These are phyloP conservation scores for Margaritifera margaritifera DNA, from an alignment of 2,888 invertebrate species.

Conservation along the genomic window DNA sequence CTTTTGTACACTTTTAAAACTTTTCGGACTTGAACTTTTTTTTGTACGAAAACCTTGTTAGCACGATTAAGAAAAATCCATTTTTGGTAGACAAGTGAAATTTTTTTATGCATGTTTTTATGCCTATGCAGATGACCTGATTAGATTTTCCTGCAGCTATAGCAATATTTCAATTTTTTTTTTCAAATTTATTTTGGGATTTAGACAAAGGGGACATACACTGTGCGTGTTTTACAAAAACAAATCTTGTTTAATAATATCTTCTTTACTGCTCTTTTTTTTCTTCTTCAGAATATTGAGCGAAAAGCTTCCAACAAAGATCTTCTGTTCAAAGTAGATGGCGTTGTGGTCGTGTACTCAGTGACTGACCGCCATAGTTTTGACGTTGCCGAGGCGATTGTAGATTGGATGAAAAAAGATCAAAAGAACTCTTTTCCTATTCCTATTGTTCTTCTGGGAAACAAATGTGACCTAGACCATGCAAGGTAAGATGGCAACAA, in stretches of 20 bases:
- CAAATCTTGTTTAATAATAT: background rate
- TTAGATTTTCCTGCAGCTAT: no score
- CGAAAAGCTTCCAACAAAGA: constrained; percentile 39
- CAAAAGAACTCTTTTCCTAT: constrained; percentile 29
- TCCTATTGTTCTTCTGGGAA: constrained; percentile 49
- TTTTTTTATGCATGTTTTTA: no score
- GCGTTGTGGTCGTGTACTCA: constrained; percentile 49
- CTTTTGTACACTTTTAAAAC: no score
- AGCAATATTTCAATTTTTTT: no score
- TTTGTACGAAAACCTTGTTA: no score
- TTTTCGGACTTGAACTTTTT: no score
- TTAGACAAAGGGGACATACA: no score
- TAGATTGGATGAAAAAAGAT: constrained; percentile 45
- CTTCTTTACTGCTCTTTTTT: background rate
- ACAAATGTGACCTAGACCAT: constrained; percentile 52
- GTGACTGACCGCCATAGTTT: constrained; percentile 45
- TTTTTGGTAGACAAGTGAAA: no score
- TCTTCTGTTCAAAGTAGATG: constrained; percentile 45
- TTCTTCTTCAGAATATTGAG: constrained; percentile 36
- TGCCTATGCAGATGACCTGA: no score
- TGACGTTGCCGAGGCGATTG: constrained; percentile 42
- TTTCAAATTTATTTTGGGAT: no score
- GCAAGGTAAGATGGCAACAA: constrained; percentile 28
- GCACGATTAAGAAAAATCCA: no score
- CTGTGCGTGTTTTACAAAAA: no score